phyloP scores from a whole-genome alignment of 1,140 invertebrate species.

The Drosophila pachea region DNA sequence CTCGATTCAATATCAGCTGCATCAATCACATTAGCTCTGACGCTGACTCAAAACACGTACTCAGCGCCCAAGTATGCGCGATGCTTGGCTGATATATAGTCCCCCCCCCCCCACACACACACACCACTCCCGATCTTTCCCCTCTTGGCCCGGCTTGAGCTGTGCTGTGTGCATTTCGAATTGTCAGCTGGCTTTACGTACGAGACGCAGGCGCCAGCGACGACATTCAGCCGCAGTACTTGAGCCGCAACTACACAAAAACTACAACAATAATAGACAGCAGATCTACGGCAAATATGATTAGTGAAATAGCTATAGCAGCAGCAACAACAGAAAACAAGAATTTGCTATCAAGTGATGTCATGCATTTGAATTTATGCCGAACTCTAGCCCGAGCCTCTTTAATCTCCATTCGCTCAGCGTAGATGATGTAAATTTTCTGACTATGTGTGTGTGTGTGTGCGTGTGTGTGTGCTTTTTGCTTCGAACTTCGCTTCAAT shows the following conservation, averaged over 20 bases:
- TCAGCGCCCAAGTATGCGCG: conserved; percentile 28
- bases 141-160: background rate
- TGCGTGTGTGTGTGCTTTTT: background rate
- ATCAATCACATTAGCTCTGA: conserved; percentile 54
- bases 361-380: conserved; percentile 68
- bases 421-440: conserved; percentile 55
- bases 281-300: conserved; percentile 8
- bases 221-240: conserved; percentile 57
- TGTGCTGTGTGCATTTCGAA: conserved; percentile 46
- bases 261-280: conserved; percentile 35
- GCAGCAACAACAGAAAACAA: conserved; percentile 25
- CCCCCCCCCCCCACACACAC: background rate
- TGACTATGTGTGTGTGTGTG: background rate
- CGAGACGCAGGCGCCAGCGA: conserved; percentile 66
- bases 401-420: conserved; percentile 36
- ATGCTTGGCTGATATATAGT: conserved; percentile 1
- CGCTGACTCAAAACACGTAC: conserved; percentile 60
- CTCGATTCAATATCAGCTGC: conserved; percentile 47
- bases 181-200: conserved; percentile 53
- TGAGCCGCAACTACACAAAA: conserved; percentile 33
- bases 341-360: conserved; percentile 60
- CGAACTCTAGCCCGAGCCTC: conserved; percentile 40
- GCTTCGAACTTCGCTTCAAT: conserved; percentile 33
- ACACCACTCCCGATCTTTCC: no score
- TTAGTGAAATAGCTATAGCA: conserved; percentile 10